Evolutionary conservation across 1,140 invertebrate genomes (phyloP).

Genomic region (Drosophila nigrodunni): DNA sequence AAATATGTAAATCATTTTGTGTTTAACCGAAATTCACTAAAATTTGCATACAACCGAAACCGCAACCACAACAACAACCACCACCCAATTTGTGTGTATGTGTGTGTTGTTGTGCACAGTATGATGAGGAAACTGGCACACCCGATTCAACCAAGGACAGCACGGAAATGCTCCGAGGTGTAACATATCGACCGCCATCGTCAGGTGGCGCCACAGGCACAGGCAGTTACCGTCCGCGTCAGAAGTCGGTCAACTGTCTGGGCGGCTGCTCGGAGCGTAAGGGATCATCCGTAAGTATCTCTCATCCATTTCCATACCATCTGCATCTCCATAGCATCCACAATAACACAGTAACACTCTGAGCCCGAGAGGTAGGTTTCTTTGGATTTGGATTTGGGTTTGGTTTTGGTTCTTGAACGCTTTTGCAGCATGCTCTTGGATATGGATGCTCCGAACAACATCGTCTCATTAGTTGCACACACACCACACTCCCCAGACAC

Average conservation of each 20-base stretch:
- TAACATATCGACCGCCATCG: constrained; percentile 85
- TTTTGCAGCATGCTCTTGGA: constrained; percentile 45
- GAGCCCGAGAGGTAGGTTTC: constrained; percentile 29
- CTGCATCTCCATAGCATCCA: background rate
- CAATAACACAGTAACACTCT: background rate
- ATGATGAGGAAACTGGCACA: constrained; percentile 85
- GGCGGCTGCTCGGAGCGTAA: constrained; percentile 87
- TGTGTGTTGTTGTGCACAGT: constrained; percentile 60
- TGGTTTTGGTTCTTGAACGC: constrained; percentile 29
- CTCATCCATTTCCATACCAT: background rate
- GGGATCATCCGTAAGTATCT: constrained; percentile 87
- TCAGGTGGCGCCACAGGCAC: constrained; percentile 55
- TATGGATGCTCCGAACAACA: constrained; percentile 19
- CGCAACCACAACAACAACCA: constrained; percentile 39
- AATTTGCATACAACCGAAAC: constrained; percentile 76
- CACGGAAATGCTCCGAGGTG: constrained; percentile 81
- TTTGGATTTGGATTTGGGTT: constrained; percentile 8
- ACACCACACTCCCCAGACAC: constrained; percentile 15
- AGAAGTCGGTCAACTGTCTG: constrained; percentile 86
- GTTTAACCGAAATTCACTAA: constrained; percentile 78
- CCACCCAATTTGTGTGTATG: constrained; percentile 7
- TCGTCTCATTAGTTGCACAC: constrained; percentile 44
- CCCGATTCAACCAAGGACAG: constrained; percentile 85
- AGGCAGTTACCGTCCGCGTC: constrained; percentile 63
- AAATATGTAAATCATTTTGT: constrained; percentile 83